Conservation (phyloP, 2,113 vertebrate genomes). For the Misgurnus mizolepis region DNA sequence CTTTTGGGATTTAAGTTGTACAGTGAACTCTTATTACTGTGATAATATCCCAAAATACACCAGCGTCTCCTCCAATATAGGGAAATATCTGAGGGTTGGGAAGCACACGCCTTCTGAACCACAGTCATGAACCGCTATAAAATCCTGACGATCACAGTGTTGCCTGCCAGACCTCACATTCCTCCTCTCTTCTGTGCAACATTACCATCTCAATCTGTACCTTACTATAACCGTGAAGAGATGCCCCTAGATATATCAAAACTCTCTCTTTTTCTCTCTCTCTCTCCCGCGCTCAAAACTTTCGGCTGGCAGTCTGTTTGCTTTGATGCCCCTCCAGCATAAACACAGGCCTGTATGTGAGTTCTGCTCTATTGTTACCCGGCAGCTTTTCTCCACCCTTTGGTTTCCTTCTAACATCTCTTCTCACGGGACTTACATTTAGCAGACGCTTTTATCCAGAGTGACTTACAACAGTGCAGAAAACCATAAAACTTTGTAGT, state of each 20-base stretch:
- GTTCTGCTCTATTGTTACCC: conserved; percentile 43
- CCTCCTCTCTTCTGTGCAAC: conserved; percentile 27
- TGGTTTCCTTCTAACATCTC: conserved; percentile 27
- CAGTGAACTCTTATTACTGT: not conserved
- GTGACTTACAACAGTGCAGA: too few species aligned
- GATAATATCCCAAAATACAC: conserved; percentile 20
- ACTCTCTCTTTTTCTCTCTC: not conserved
- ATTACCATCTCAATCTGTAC: conserved; percentile 23
- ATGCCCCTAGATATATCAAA: not conserved
- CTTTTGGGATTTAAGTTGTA: too few species aligned
- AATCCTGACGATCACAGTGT: not conserved
- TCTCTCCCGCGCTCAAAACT: conserved; percentile 25
- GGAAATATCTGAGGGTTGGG: not conserved
- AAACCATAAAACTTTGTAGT: too few species aligned
- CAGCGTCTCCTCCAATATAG: conserved; percentile 3
- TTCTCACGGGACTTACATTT: not conserved
- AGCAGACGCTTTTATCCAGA: too few species aligned
- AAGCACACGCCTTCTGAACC: conserved; percentile 2
- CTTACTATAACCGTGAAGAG: not conserved
- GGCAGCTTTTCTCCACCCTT: conserved; percentile 16
- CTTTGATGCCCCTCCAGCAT: conserved; percentile 43
- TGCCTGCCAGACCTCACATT: conserved; percentile 41
- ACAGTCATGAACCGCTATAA: not conserved
- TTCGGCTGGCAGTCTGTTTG: conserved; percentile 48
- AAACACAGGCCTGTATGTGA: conserved; percentile 40